These are phyloP conservation scores for Epicauta chinensis DNA, from an alignment of 1,140 invertebrate species.

Conservation along the genomic window DNA sequence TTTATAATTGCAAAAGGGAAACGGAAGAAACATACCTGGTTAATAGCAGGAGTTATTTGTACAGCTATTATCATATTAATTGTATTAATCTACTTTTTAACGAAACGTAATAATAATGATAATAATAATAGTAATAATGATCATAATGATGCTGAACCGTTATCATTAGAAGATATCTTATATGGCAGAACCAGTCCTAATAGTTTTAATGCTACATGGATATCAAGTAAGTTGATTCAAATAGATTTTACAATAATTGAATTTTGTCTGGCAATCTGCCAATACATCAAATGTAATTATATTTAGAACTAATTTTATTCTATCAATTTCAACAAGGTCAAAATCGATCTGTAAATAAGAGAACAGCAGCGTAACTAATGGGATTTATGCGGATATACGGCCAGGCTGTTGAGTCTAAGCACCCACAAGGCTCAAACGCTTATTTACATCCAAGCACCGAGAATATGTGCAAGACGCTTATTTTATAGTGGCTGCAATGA, in stretches of 20 bases:
- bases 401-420: too few relatives aligned
- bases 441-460: too few relatives aligned
- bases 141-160: conserved; percentile 19
- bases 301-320: conserved; percentile 30
- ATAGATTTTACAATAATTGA: conserved; percentile 20
- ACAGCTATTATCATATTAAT: conserved; percentile 32
- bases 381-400: conserved; percentile 1
- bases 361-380: too few relatives aligned
- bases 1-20: conserved; percentile 40
- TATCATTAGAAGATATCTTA: conserved; percentile 45
- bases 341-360: too few relatives aligned
- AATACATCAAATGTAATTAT: too few relatives aligned
- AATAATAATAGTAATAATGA: conserved; percentile 14
- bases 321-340: conserved; percentile 31
- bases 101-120: conserved; percentile 19
- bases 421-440: too few relatives aligned
- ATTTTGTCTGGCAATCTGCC: conserved; percentile 28
- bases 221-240: conserved; percentile 39
- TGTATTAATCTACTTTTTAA: conserved; percentile 32
- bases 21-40: conserved; percentile 37
- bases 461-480: too few relatives aligned
- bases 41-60: conserved; percentile 32
- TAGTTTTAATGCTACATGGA: conserved; percentile 50
- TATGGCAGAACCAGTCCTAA: conserved; percentile 43
- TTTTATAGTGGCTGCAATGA: too few relatives aligned